Evolutionary conservation across 2,888 invertebrate species (phyloP).

Genomic region (Nemotelus pantherinus): DNA sequence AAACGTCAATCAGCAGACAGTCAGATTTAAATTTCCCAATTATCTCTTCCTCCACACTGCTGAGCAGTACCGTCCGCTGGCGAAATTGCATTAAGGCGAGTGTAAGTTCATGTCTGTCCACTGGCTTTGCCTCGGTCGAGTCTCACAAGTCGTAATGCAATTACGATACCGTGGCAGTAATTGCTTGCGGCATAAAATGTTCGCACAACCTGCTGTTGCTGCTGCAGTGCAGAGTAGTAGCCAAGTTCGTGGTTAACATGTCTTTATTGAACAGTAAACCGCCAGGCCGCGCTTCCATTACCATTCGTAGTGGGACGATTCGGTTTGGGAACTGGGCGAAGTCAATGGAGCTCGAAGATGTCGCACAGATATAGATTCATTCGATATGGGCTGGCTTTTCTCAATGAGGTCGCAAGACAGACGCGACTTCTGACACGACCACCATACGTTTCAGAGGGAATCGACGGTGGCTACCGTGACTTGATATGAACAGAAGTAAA

Average conservation of each 20-base stretch:
- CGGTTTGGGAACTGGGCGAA: constrained; percentile 21
- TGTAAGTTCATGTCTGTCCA: constrained; percentile 1
- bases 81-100: constrained; percentile 18
- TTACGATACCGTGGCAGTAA: constrained; percentile 18
- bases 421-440: neutral
- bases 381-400: constrained; percentile 22
- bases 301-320: constrained; percentile 20
- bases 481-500: neutral
- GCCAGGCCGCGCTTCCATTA: neutral
- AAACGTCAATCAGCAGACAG: neutral
- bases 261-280: constrained; percentile 18
- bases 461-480: constrained; percentile 1
- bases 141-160: constrained; percentile 28
- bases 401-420: constrained; percentile 37
- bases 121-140: constrained; percentile 11
- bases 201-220: constrained; percentile 29
- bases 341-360: constrained; percentile 19
- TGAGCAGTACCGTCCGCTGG: neutral
- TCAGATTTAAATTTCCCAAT: neutral
- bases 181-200: constrained; percentile 26
- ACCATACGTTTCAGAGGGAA: neutral
- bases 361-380: constrained; percentile 19
- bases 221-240: neutral
- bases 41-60: constrained; percentile 10
- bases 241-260: constrained; percentile 15